Base-by-base conservation (phyloP, 2,888 invertebrate species). In the Chrysolina haemoptera region DNA sequence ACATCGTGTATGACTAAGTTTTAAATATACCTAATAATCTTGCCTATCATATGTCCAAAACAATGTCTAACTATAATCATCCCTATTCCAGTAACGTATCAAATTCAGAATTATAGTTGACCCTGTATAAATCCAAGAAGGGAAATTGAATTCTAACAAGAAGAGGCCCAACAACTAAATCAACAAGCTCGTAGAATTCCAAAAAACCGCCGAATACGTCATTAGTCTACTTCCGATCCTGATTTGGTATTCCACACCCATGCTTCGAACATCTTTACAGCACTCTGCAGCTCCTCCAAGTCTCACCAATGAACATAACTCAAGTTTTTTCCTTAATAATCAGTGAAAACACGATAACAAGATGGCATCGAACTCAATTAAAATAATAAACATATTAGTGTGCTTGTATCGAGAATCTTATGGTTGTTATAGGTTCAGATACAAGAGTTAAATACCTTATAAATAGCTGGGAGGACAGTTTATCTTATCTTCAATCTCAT, bases 311-410 rank as follows among this genome's bases (percentile, higher is more conserved):
- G 20, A 70, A 66, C 66, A 74, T 74, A 67, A 63, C 62, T 74
- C 73, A 74, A 48, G 22, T 63, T 40, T 69, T 62, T 62, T 62
- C 27, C 4, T 16, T 16, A 50, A 40, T 12, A 35, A 64, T n/a
- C 27, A 41, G 46, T 14, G 66, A 62, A 74, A 74, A 67, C 68
- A 62, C 18, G 74, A 62, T 74, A 74, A 70, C 68, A 27, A 70
- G 70, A 62, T 11, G 62, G 46, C 50, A 43, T 59, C 62, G 67
- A 63, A 20, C 9, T 20, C 59, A 63, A 74, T 74, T 74, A 74
- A 67, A 74, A 74, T 74, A 74, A 74, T 74, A 74, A 70, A 70
- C 74, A 63, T 70, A 74, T 74, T 74, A 70, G 63, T 66, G 70
- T 63, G 68, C 22, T 74, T 40, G 70, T 50, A 67, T 50, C 55